Base-by-base conservation (phyloP, 2,888 invertebrate species). In the Temnothorax rugatulus region DNA sequence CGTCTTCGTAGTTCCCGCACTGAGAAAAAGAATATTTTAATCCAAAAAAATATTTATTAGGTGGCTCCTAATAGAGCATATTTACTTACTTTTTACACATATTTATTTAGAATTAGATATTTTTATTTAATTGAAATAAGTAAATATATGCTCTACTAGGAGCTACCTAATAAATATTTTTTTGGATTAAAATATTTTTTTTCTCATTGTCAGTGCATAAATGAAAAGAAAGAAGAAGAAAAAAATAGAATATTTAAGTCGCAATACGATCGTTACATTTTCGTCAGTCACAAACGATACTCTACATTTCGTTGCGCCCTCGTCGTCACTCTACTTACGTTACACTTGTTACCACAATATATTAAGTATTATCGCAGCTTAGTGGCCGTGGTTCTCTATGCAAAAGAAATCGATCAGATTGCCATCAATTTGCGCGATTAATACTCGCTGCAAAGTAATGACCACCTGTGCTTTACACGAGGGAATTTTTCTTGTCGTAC, bases 211-310 rank as follows among this genome's bases (percentile, higher is more conserved):
- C n/a, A n/a, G n/a, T n/a, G n/a, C n/a, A 61, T 15, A 44, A 61
- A 47, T 38, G 7, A 50, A 75, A 52, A 21, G 9, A 52, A 21
- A n/a, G 2, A 8, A 25, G 34, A 13, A 11, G n/a, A n/a, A 21
- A 52, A 44, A 64, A 21, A 34, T 63, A 50, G 9, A 47, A 47
- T n/a, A 54, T 61, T 73, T 38, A n/a, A 64, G 41, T 61, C 47
- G 74, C 54, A 54, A 84, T 54, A 77, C 50, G 68, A 83, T 64
- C 66, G 47, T 83, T 68, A 79, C 61, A 66, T 59, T 63, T 64
- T 63, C 61, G 34, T 47, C 59, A 29, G 4, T 61, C 34, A 44
- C 21, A 59, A 61, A 38, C 25, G 15, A 4, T 61, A 44, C 4
- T 44, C 18, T 44, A 38, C 41, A 38, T 64, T 64, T 38, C 5